Base-by-base conservation (phyloP, 2,888 invertebrate species). In the Euzetes globulus region DNA sequence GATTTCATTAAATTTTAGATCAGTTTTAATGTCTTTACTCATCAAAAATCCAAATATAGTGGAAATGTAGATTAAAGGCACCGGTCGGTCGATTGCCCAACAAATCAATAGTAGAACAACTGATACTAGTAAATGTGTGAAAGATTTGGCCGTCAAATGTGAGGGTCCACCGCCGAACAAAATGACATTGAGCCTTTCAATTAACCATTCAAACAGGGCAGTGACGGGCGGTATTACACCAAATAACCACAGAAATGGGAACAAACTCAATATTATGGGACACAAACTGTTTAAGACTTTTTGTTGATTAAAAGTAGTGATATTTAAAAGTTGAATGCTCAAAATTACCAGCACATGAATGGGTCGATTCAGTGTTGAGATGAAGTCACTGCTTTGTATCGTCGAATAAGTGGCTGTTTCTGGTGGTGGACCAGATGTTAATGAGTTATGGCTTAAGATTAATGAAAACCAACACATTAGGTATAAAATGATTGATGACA, bases 401-500 rank as follows among this genome's bases (percentile, higher is more conserved):
- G 70, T 74, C 7, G 74, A 74, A 37, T 74, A 74, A 11, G 74
- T 70, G 17, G 74, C 68, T 1, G 74, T 68, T 50, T 74, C 74
- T 33, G 74, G 74, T n/a, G 74, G 50, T 68, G 74, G 27, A 27
- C 74, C 68, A 6, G 27, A 29, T 15, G 68, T 74, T 70, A 74
- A 29, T 13, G 74, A 74, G 29, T 70, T 27, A 29, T 74, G 74
- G 11, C 25, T 33, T 1, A 68, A 33, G 17, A 50, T 70, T 50
- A 74, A 50, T 9, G 74, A 70, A 1, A 74, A 68, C 52, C 68
- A 74, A 19, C n/a, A 22, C 13, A 71, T 7, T 29, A 19, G 1
- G 22, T 71, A 73, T 9, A 68, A n/a, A 25, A 22, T 17, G 37
- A 29, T 29, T 25, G 58, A 15, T 11, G 19, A 15, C 1, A 68